A percentile compares a stretch with the other conserved stretches of the same genome.
These are phyloP conservation scores for Boulengeromyrus knoepffleri DNA, from an alignment of 2,113 vertebrate genomes.

Conservation along the genomic window DNA sequence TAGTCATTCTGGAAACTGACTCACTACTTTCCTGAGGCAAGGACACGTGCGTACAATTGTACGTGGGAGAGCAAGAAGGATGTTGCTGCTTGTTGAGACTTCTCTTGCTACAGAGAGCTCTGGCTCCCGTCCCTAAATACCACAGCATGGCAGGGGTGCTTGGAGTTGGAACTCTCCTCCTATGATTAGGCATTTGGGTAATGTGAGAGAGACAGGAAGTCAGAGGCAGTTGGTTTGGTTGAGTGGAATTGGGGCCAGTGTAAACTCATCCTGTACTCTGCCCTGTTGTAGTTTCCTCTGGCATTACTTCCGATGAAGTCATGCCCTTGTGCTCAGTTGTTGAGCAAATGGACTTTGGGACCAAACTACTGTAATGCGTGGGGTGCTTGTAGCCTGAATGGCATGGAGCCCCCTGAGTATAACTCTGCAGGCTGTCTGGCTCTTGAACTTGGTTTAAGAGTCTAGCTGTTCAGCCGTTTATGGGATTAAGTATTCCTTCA, in stretches of 20 bases:
- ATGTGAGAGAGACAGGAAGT: not conserved
- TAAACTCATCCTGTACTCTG: slow-evolving; percentile 20
- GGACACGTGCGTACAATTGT: not conserved
- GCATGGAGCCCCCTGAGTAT: not conserved
- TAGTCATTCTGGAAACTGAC: slow-evolving; percentile 17
- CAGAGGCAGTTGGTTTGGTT: not conserved
- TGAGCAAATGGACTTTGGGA: not conserved
- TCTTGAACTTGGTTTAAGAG: not conserved
- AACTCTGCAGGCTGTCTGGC: not conserved
- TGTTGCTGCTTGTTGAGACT: slow-evolving; percentile 3
- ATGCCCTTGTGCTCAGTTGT: not conserved
- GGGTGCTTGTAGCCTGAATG: not conserved
- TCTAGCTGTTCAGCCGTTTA: not conserved
- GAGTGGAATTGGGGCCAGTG: slow-evolving; percentile 44
- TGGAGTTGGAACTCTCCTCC: not conserved
- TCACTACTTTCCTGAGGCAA: not conserved
- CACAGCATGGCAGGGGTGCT: not conserved
- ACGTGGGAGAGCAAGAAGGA: not conserved
- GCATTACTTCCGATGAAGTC: not conserved
- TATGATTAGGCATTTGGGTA: not conserved
- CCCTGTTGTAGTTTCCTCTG: slow-evolving; percentile 26
- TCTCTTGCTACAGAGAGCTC: not conserved
- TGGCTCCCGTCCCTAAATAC: not conserved
- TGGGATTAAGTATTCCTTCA: not conserved
- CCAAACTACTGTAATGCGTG: not conserved